Evolutionary conservation across 2,797 vertebrate species (phyloP).

Genomic region (Microchirus variegatus): DNA sequence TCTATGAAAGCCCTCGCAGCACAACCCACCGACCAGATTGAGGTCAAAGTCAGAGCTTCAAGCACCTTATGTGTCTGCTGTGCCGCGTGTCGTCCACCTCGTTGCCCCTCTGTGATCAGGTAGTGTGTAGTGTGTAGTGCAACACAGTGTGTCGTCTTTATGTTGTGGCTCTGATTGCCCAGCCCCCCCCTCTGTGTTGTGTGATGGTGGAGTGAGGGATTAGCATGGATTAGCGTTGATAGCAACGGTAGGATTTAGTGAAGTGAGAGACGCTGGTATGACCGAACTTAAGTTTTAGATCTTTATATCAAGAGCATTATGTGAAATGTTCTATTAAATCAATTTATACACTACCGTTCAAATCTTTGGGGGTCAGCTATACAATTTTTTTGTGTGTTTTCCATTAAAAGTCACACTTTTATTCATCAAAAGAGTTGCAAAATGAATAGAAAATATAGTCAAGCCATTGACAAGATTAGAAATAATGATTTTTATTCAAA

Average conservation of each 20-base stretch:
- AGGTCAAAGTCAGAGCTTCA: constrained; percentile 49
- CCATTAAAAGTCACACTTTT: too few relatives aligned
- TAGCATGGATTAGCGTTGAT: constrained; percentile 74
- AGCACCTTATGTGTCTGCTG: constrained; percentile 12
- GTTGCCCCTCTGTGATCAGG: constrained; percentile 42
- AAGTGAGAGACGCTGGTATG: constrained; percentile 37
- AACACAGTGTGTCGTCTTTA: too few relatives aligned
- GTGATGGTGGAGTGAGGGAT: constrained; percentile 64
- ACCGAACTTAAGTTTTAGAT: constrained; percentile 33
- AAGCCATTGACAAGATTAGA: too few relatives aligned
- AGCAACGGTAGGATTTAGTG: constrained; percentile 65
- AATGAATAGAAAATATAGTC: too few relatives aligned
- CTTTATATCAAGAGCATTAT: too few relatives aligned
- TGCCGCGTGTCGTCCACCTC: constrained; percentile 36
- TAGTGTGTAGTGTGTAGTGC: constrained; percentile 34
- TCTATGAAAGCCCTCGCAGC: too few relatives aligned
- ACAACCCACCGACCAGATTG: constrained; percentile 44
- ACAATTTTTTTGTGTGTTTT: too few relatives aligned
- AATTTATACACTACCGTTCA: too few relatives aligned
- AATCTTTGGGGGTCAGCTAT: too few relatives aligned
- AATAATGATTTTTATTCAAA: too few relatives aligned
- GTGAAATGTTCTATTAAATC: too few relatives aligned
- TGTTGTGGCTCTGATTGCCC: constrained; percentile 21
- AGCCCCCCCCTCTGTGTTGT: constrained; percentile 17
- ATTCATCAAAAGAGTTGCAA: too few relatives aligned